Percentiles rank a stretch among this genome's conserved stretches.
These are phyloP conservation scores for Limosa lapponica DNA, from an alignment of 2,797 vertebrate species.

Conservation along the genomic window DNA sequence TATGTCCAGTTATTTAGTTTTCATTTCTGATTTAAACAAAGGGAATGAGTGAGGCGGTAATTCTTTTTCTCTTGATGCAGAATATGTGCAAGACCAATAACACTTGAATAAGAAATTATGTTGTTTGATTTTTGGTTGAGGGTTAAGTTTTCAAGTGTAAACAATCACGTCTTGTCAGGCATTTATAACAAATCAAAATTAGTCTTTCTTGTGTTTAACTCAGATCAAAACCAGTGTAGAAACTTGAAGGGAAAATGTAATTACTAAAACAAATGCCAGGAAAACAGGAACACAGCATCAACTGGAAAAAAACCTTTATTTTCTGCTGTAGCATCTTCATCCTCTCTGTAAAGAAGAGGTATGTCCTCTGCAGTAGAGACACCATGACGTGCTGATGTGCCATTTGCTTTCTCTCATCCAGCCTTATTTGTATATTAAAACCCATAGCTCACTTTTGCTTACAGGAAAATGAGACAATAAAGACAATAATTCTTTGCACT, in stretches of 20 bases:
- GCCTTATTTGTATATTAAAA: background rate
- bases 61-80: background rate
- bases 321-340: background rate
- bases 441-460: background rate
- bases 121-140: background rate
- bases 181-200: constrained; percentile 22
- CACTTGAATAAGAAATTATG: constrained; percentile 5
- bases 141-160: constrained; percentile 29
- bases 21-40: constrained; percentile 67
- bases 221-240: background rate
- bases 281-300: background rate
- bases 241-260: background rate
- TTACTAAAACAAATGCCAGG: background rate
- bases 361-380: background rate
- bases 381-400: background rate
- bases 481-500: background rate
- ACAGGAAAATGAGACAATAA: background rate
- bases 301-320: fast-evolving
- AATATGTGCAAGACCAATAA: background rate
- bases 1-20: constrained; percentile 65
- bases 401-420: background rate
- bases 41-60: constrained; percentile 13
- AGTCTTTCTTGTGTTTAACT: background rate
- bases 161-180: constrained; percentile 37
- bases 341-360: background rate